Conservation (phyloP, 2,888 invertebrate genomes). For the Caenorhabditis sp. region DNA sequence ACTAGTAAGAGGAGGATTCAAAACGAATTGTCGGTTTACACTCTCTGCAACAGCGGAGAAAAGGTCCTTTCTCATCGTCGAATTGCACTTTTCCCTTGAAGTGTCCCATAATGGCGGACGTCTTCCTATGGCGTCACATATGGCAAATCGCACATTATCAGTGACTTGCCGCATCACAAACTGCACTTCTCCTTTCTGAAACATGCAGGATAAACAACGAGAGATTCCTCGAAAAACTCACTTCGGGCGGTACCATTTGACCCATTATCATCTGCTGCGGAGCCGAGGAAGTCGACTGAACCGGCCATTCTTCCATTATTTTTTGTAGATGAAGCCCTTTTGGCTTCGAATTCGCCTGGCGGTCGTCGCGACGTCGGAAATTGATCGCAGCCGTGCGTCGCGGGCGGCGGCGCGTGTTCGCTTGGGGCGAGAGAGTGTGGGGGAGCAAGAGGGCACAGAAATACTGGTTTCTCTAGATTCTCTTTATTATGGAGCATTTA, state of each 20-base stretch:
- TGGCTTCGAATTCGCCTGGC: slow-evolving; percentile 1
- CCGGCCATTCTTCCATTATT: slow-evolving; percentile 46
- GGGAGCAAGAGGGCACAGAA: slow-evolving; percentile 7
- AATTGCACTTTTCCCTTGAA: slow-evolving; percentile 53
- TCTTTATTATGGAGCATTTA: slow-evolving; percentile 36
- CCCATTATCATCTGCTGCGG: neutral
- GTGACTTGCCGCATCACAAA: slow-evolving; percentile 46
- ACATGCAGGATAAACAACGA: too few species aligned
- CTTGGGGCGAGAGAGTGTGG: slow-evolving; percentile 7
- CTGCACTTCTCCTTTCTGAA: slow-evolving; percentile 35
- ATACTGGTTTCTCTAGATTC: slow-evolving; percentile 12
- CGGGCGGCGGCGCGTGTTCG: slow-evolving; percentile 58
- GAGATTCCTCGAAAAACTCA: too few species aligned
- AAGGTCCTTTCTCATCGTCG: slow-evolving; percentile 41
- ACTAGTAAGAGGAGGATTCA: slow-evolving; percentile 59
- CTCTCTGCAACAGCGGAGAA: slow-evolving; percentile 60
- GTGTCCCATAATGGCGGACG: slow-evolving; percentile 66
- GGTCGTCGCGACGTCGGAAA: slow-evolving; percentile 44
- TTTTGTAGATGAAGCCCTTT: slow-evolving; percentile 3
- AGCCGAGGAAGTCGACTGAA: slow-evolving; percentile 4
- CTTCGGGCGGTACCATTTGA: neutral
- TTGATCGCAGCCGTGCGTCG: slow-evolving; percentile 62
- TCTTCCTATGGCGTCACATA: slow-evolving; percentile 59
- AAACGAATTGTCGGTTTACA: slow-evolving; percentile 51
- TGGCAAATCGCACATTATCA: slow-evolving; percentile 60